Base-by-base conservation (phyloP, 2,797 vertebrate species). In the Eulemur coronatus region DNA sequence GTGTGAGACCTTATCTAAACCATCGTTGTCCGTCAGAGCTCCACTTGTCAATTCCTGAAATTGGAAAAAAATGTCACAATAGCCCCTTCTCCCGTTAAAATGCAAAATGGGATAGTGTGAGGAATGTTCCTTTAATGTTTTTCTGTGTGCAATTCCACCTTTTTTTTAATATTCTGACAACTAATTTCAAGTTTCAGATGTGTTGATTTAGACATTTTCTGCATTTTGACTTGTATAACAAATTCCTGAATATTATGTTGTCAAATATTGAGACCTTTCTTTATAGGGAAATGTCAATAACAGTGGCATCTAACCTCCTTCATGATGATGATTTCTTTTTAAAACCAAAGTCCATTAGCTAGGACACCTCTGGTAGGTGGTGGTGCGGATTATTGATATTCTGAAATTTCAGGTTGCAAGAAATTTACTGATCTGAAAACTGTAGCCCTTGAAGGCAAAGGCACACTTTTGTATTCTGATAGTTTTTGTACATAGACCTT, bases 191-290 rank as follows among this genome's bases (percentile, higher is more conserved):
- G 48, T 81, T 59, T 89, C 15, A 79, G 0, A 88, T 92, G 30
- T 82, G 43, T 17, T 75, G 24, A 75, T 41, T 91, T 91, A 95
- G n/a, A 67, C 12, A 52, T 92, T 94, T 85, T 85, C 63, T 76
- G 65, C 69, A n/a, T 95, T 89, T 91, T 75, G 63, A 82, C 70
- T 80, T 94, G 52, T 22, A 5, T 95, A 86, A 52, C 30, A 65
- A 26, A 72, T 84, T 76, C 15, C 5, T 33, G 63, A 76, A 85
- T 18, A 35, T 69, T 84, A 67, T 85, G 12, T 89, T 81, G 30
- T 92, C n/a, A 61, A 20, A 22, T 93, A 30, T 28, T 87, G 72
- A 92, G 57, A 84, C 28, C 9, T 46, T 80, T n/a, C 9, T 46
- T 80, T n/a, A 46, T 67, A 63, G 55, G 15, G 61, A 82, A 35